These are phyloP conservation scores for Scopus umbretta DNA, from an alignment of 2,113 vertebrate genomes.

Conservation along the genomic window DNA sequence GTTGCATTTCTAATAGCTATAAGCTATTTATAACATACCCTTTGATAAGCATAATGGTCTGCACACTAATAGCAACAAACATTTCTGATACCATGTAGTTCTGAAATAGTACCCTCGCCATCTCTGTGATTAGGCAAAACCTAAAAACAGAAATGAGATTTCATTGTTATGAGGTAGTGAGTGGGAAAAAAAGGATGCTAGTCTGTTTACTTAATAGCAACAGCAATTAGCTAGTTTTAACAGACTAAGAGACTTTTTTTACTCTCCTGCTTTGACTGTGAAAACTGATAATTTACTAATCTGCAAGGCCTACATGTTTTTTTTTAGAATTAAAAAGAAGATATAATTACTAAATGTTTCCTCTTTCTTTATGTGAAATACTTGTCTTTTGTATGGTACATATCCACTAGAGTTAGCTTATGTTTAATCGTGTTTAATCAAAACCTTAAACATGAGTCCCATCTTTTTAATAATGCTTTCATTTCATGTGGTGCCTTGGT, in stretches of 20 bases:
- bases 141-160: not conserved
- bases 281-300: not conserved
- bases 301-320: not conserved
- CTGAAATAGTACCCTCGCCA: not conserved
- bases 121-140: not conserved
- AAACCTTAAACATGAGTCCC: not conserved
- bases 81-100: not conserved
- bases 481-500: not conserved
- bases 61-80: not conserved
- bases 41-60: not conserved
- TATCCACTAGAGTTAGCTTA: not conserved
- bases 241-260: not conserved
- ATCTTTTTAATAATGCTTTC: not conserved
- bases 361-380: not conserved
- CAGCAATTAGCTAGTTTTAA: not conserved
- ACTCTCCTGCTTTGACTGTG: not conserved
- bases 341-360: not conserved
- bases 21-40: conserved; percentile 20
- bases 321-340: not conserved
- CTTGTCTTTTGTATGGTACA: not conserved
- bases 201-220: not conserved
- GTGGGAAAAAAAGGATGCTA: not conserved
- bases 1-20: conserved; percentile 40
- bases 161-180: not conserved
- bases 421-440: not conserved